Conservation (phyloP, 2,113 vertebrate genomes). For the Ceyx cyanopectus region DNA sequence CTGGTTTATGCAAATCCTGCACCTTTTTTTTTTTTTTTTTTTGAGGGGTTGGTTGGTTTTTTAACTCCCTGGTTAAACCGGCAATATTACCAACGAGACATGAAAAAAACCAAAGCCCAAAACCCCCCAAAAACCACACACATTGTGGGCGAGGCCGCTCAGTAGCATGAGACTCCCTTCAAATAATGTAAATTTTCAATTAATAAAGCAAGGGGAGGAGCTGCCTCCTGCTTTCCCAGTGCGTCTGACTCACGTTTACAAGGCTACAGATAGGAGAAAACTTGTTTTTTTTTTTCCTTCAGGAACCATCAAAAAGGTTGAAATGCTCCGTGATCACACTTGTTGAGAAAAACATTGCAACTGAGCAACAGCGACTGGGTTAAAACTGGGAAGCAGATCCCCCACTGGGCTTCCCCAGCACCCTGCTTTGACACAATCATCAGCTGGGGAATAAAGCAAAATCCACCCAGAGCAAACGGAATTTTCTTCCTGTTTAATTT, state of each 20-base stretch:
- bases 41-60: no score
- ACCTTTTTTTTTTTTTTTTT: neutral
- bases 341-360: neutral
- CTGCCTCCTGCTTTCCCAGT: slow-evolving; percentile 13
- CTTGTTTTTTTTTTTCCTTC: neutral
- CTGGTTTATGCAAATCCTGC: slow-evolving; percentile 59
- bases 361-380: neutral
- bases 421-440: neutral
- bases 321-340: neutral
- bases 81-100: slow-evolving; percentile 23
- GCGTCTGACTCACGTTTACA: neutral
- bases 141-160: slow-evolving; percentile 57
- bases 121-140: slow-evolving; percentile 66
- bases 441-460: neutral
- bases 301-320: neutral
- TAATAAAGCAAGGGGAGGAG: slow-evolving; percentile 22
- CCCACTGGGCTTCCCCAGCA: neutral
- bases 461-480: fast-evolving
- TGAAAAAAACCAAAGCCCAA: slow-evolving; percentile 9
- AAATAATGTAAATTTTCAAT: slow-evolving; percentile 50
- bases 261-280: neutral
- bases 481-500: neutral
- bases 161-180: slow-evolving; percentile 43
- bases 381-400: neutral
- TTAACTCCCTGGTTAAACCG: neutral